A percentile compares a stretch with the other conserved stretches of the same genome.
phyloP scores from a whole-genome alignment of 2,113 vertebrate genomes.

The Sander lucioperca region DNA sequence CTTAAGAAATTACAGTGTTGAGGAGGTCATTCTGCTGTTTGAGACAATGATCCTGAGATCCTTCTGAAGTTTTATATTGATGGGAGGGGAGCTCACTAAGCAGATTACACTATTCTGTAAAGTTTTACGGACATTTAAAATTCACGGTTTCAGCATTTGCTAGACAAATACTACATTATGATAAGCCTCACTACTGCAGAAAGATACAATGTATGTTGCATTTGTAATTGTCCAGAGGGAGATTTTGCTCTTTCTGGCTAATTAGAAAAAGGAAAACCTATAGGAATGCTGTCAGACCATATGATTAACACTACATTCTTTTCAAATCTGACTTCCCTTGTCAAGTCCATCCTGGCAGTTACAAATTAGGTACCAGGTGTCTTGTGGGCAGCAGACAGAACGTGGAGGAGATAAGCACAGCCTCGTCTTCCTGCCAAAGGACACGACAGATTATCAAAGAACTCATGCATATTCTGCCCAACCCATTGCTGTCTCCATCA shows the following conservation, averaged over 20 bases:
- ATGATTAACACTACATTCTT: constrained; percentile 51
- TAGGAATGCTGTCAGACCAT: constrained; percentile 41
- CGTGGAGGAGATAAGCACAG: constrained; percentile 59
- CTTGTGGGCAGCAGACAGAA: constrained; percentile 58
- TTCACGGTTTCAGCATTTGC: constrained; percentile 29
- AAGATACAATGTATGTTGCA: constrained; percentile 14
- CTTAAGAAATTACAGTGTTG: constrained; percentile 14
- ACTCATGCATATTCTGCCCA: constrained; percentile 62
- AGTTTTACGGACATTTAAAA: constrained; percentile 43
- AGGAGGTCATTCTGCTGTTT: constrained; percentile 24
- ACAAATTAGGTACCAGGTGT: constrained; percentile 73
- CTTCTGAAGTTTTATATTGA: constrained; percentile 29
- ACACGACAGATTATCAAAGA: constrained; percentile 63
- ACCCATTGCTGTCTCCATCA: constrained; percentile 31
- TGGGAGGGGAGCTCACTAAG: not conserved
- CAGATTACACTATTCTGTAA: constrained; percentile 38
- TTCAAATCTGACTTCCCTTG: constrained; percentile 52
- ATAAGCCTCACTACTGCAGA: constrained; percentile 19
- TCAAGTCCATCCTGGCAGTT: constrained; percentile 54
- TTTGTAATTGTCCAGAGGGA: constrained; percentile 46
- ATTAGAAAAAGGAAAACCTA: constrained; percentile 39
- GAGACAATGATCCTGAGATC: constrained; percentile 31
- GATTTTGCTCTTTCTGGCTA: constrained; percentile 8
- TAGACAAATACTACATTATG: constrained; percentile 9
- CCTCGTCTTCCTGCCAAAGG: constrained; percentile 63